Evolutionary conservation across 2,797 vertebrate species (phyloP).

Genomic region (Tokudaia muenninki): DNA sequence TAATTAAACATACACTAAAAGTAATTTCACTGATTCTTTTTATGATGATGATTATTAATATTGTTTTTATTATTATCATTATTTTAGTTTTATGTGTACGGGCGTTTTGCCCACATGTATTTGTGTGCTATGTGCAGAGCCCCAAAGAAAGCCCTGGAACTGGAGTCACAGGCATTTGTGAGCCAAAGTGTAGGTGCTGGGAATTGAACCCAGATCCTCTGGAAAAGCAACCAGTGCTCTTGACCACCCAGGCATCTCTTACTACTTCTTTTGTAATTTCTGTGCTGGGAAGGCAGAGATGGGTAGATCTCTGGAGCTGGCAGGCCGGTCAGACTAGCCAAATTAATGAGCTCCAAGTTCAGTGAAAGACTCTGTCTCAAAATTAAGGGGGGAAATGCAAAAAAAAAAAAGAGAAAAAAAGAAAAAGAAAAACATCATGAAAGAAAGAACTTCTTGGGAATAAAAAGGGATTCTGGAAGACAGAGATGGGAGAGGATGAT

Average conservation of each 20-base stretch:
- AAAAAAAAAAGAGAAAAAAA: background rate
- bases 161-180: background rate
- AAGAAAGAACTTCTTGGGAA: background rate
- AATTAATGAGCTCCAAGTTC: background rate
- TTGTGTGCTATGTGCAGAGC: background rate
- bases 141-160: background rate
- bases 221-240: background rate
- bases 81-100: background rate
- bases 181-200: background rate
- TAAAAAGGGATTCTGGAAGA: background rate
- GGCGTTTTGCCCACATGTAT: background rate
- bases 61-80: no score
- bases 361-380: background rate
- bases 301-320: background rate
- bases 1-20: slow-evolving; percentile 10
- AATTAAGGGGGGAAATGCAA: background rate
- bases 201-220: background rate
- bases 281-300: background rate
- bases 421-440: background rate
- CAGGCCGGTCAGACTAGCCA: background rate
- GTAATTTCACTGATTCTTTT: slow-evolving; percentile 29
- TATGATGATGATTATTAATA: background rate
- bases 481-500: background rate
- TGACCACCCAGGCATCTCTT: background rate
- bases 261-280: background rate